Conservation (phyloP, 35 echinoderm and acorn worm species). For the Ophiothrix spiculata region DNA sequence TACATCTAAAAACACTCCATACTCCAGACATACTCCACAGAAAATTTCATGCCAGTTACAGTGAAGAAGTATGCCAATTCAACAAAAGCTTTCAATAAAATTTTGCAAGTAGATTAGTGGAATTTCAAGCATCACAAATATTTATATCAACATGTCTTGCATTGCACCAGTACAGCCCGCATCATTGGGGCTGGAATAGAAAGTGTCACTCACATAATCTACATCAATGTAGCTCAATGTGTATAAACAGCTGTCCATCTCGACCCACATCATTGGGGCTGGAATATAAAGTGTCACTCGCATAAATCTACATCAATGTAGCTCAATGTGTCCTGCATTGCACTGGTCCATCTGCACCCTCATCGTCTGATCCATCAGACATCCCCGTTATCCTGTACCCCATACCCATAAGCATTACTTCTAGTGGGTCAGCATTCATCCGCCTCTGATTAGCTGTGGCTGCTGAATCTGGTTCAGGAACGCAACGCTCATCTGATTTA, state of each 20-base stretch:
- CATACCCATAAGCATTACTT: slow-evolving; percentile 96
- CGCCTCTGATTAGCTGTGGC: slow-evolving; percentile 90
- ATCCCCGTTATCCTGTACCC: slow-evolving; percentile 71
- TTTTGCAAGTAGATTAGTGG: too few relatives aligned
- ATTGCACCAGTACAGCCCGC: too few relatives aligned
- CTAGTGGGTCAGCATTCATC: slow-evolving; percentile 94
- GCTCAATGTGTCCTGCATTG: slow-evolving; percentile 86
- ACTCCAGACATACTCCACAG: too few relatives aligned
- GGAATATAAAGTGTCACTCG: slow-evolving; percentile 43
- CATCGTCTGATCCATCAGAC: slow-evolving; percentile 71
- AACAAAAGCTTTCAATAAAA: too few relatives aligned
- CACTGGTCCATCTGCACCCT: slow-evolving; percentile 55
- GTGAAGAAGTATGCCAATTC: too few relatives aligned
- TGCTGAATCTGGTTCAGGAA: slow-evolving; percentile 76
- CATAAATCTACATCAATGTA: slow-evolving; percentile 77
- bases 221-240: too few relatives aligned
- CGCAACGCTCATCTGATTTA: slow-evolving; percentile 61
- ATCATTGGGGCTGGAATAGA: too few relatives aligned
- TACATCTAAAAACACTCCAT: too few relatives aligned
- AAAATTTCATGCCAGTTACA: too few relatives aligned
- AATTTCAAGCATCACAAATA: too few relatives aligned
- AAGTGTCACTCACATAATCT: slow-evolving; percentile 40
- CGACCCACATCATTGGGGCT: slow-evolving; percentile 59
- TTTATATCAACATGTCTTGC: too few relatives aligned
- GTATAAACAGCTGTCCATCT: slow-evolving; percentile 59